Evolutionary conservation across 1,140 invertebrate species (phyloP).

Genomic region (Euwallacea fornicatus): DNA sequence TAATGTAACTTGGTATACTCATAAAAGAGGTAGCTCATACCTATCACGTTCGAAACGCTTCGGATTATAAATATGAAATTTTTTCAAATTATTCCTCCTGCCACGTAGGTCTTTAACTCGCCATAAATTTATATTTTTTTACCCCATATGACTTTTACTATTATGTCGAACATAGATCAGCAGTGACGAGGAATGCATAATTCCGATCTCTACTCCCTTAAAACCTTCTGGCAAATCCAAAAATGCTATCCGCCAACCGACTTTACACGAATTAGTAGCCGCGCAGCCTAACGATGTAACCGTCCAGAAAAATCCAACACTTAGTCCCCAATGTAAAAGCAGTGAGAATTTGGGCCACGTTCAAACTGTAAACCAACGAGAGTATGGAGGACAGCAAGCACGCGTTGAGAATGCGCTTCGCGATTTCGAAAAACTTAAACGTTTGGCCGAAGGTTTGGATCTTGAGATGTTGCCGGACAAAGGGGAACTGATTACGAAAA

Average conservation of each 20-base stretch:
- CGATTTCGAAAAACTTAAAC: constrained; percentile 46
- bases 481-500: constrained; percentile 11
- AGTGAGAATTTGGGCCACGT: not conserved
- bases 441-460: constrained; percentile 56
- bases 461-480: constrained; percentile 54
- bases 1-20: too few relatives aligned
- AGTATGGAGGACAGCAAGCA: constrained; percentile 3
- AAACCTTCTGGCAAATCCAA: not conserved
- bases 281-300: not conserved
- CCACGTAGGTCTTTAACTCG: too few relatives aligned
- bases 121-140: too few relatives aligned
- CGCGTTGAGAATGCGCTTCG: constrained; percentile 14
- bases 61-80: too few relatives aligned
- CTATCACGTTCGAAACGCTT: too few relatives aligned
- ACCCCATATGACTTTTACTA: too few relatives aligned
- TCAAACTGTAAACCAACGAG: not conserved
- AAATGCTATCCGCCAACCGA: not conserved
- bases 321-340: too few relatives aligned
- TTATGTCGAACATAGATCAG: too few relatives aligned
- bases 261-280: not conserved
- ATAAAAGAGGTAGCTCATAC: too few relatives aligned
- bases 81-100: too few relatives aligned
- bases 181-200: too few relatives aligned
- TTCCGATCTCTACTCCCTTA: too few relatives aligned
- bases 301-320: not conserved